These are phyloP conservation scores for Geococcyx californianus DNA, from an alignment of 2,113 vertebrate genomes.

Conservation along the genomic window DNA sequence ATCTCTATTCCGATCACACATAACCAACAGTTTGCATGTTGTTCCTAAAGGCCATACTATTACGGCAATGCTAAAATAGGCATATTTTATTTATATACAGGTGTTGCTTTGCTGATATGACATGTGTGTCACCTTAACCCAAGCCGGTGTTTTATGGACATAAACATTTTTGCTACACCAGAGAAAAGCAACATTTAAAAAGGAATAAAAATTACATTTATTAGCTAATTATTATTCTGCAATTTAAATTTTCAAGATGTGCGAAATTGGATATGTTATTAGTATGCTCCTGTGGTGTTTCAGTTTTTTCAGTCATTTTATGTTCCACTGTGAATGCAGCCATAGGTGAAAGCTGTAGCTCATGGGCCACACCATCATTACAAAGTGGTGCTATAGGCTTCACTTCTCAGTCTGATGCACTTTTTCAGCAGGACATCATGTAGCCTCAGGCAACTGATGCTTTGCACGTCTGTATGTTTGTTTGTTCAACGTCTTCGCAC, in stretches of 20 bases:
- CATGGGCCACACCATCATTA: accelerated
- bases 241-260: background rate
- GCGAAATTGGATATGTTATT: background rate
- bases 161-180: background rate
- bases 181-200: background rate
- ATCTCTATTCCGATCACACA: accelerated
- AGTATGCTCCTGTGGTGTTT: background rate
- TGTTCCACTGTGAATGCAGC: background rate
- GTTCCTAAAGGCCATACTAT: background rate
- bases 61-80: background rate
- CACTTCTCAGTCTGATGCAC: background rate
- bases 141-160: background rate
- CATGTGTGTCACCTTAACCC: background rate
- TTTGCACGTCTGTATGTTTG: background rate
- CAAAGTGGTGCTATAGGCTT: background rate
- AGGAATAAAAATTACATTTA: background rate
- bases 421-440: accelerated
- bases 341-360: background rate
- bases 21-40: background rate
- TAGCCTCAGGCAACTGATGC: background rate
- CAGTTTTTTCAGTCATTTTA: background rate
- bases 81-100: background rate
- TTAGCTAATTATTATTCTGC: background rate
- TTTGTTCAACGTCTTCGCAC: background rate
- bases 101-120: background rate